Percentiles rank a stretch among this genome's conserved stretches.
These are phyloP conservation scores for Syrphus vitripennis DNA, from an alignment of 2,888 invertebrate genomes.

Conservation along the genomic window DNA sequence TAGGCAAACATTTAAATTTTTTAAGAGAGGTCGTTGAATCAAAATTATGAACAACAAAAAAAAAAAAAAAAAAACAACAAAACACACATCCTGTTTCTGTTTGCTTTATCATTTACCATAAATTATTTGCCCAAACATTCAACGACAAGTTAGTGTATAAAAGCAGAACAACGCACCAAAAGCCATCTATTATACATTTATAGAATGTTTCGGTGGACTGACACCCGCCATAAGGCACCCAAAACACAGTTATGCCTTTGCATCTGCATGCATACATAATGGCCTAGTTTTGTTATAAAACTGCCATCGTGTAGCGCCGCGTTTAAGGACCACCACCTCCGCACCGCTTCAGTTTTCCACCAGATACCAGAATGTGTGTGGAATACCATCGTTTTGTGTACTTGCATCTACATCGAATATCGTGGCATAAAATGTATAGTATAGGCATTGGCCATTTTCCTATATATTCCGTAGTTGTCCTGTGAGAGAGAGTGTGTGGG, in stretches of 20 bases:
- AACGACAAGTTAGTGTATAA: neutral
- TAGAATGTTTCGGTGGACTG: slow-evolving; percentile 21
- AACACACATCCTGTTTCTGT: neutral
- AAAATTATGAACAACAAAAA: no score
- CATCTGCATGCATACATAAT: slow-evolving; percentile 44
- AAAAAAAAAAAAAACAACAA: neutral
- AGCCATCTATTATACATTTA: slow-evolving; percentile 41
- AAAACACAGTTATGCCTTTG: slow-evolving; percentile 12
- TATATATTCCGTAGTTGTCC: neutral
- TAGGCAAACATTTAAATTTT: slow-evolving; percentile 33
- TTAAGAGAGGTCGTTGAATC: slow-evolving; percentile 53
- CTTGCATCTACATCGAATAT: neutral
- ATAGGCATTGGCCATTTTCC: no score
- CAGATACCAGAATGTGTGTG: no score
- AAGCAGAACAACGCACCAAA: neutral
- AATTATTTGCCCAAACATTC: slow-evolving; percentile 28
- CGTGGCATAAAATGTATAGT: neutral
- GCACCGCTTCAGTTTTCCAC: neutral
- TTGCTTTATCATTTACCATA: slow-evolving; percentile 31
- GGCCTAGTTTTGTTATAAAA: slow-evolving; percentile 52
- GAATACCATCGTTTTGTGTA: no score
- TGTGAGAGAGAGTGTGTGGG: no score
- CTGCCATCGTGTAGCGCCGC: slow-evolving; percentile 8
- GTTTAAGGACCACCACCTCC: neutral
- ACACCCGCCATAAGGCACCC: slow-evolving; percentile 46